Evolutionary conservation across 2,888 invertebrate genomes (phyloP).

Genomic region (Vannuccia rotundouncinata): DNA sequence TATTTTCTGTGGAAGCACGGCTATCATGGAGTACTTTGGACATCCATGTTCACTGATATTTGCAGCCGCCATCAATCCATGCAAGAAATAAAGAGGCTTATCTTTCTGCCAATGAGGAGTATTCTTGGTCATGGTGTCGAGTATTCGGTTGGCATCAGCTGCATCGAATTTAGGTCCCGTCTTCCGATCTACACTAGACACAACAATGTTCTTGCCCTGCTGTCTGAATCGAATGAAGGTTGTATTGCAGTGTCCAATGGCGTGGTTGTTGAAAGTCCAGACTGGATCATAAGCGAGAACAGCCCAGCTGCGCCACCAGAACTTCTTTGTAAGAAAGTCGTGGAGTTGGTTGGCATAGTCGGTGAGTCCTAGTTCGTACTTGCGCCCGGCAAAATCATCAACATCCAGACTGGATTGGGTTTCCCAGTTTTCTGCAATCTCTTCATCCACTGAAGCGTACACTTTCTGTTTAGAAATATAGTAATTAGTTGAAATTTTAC

Average conservation of each 20-base stretch:
- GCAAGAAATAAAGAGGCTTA: neutral
- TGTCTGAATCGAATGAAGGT: neutral
- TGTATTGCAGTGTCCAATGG: neutral
- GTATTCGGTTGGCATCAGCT: neutral
- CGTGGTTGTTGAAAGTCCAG: constrained; percentile 10
- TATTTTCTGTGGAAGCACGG: neutral
- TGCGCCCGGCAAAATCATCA: neutral
- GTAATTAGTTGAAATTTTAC: no score
- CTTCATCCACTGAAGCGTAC: neutral
- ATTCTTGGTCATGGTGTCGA: neutral
- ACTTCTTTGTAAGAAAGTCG: neutral
- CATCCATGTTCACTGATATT: neutral
- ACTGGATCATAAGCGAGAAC: neutral
- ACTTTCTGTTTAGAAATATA: no score
- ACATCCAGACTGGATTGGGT: neutral
- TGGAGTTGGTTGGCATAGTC: neutral
- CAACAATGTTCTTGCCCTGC: constrained; percentile 6
- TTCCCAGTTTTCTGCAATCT: neutral
- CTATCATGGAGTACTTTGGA: neutral
- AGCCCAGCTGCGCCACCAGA: constrained; percentile 1
- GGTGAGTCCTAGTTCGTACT: neutral
- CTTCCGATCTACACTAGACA: neutral
- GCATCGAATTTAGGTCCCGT: neutral
- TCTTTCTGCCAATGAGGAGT: neutral
- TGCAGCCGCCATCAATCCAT: neutral